Percentiles rank a stretch among this genome's conserved stretches.
phyloP scores from a whole-genome alignment of 2,888 invertebrate species.

The Cephus nigrinus region DNA sequence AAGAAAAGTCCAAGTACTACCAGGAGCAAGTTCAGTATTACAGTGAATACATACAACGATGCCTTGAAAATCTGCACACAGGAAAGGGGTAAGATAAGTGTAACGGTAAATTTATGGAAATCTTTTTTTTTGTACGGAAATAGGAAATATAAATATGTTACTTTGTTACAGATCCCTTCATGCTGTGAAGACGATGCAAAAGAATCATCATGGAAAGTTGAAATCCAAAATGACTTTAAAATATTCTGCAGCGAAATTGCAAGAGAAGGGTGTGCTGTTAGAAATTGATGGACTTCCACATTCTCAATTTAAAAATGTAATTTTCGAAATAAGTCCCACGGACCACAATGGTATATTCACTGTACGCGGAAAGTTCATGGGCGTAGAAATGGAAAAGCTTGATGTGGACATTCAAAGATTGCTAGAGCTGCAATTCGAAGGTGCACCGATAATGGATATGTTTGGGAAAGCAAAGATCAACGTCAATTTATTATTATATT shows the following conservation, averaged over 20 bases:
- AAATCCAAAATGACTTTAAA: constrained; percentile 73
- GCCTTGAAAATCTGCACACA: constrained; percentile 78
- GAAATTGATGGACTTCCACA: constrained; percentile 77
- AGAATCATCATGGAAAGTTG: constrained; percentile 63
- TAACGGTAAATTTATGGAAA: neutral
- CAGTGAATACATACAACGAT: constrained; percentile 80
- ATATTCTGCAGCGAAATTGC: constrained; percentile 76
- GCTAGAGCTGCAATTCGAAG: constrained; percentile 81
- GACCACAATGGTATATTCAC: constrained; percentile 76
- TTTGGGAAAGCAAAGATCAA: constrained; percentile 84
- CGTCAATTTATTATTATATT: constrained; percentile 79
- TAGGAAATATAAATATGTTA: neutral
- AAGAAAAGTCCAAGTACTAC: constrained; percentile 77
- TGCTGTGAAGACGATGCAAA: constrained; percentile 63
- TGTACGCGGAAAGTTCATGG: constrained; percentile 81
- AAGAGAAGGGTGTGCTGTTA: constrained; percentile 78
- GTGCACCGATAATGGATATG: constrained; percentile 80
- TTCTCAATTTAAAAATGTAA: constrained; percentile 79
- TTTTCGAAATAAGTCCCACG: constrained; percentile 79
- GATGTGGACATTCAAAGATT: constrained; percentile 79
- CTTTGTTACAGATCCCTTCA: constrained; percentile 69
- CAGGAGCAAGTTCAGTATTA: constrained; percentile 82
- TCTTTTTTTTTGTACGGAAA: neutral
- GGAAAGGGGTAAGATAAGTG: constrained; percentile 70
- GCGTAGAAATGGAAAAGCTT: constrained; percentile 79